Conservation (phyloP, 2,888 invertebrate species). For the Nomada hirtipes region DNA sequence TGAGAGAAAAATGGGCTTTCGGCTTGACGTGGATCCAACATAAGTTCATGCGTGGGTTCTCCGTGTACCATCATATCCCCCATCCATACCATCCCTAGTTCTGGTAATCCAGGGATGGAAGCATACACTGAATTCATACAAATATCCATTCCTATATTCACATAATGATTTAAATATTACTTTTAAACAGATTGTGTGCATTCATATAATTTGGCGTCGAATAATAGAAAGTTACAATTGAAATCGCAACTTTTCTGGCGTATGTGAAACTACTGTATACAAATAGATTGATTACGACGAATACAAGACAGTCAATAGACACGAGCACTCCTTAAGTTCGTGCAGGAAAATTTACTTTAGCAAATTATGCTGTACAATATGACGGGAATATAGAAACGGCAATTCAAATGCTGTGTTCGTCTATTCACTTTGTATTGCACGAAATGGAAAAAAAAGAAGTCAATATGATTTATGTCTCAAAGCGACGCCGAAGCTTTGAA, state of each 20-base stretch:
- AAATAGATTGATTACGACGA: constrained; percentile 2
- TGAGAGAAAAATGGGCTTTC: constrained; percentile 82
- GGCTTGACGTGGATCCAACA: constrained; percentile 82
- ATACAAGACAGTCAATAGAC: constrained; percentile 2
- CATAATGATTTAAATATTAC: constrained; percentile 65
- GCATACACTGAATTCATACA: constrained; percentile 82
- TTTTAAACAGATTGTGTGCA: constrained; percentile 26
- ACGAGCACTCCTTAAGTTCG: not conserved
- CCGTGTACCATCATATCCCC: constrained; percentile 85
- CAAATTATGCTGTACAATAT: not conserved
- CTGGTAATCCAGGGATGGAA: constrained; percentile 86
- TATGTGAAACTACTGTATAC: constrained; percentile 2
- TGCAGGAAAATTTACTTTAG: constrained; percentile 22
- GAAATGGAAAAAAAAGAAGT: constrained; percentile 41
- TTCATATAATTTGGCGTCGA: constrained; percentile 30
- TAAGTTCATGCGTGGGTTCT: constrained; percentile 81
- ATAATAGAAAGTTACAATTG: constrained; percentile 13
- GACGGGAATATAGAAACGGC: not conserved
- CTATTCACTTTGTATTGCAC: constrained; percentile 27
- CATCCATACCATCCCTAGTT: constrained; percentile 90
- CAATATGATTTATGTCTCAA: constrained; percentile 44
- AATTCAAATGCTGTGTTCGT: constrained; percentile 10
- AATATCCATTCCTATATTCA: constrained; percentile 77
- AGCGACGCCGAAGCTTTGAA: constrained; percentile 60
- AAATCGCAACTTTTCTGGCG: not conserved